Evolutionary conservation across 1,140 invertebrate genomes (phyloP).

Genomic region (Drosophila miranda): DNA sequence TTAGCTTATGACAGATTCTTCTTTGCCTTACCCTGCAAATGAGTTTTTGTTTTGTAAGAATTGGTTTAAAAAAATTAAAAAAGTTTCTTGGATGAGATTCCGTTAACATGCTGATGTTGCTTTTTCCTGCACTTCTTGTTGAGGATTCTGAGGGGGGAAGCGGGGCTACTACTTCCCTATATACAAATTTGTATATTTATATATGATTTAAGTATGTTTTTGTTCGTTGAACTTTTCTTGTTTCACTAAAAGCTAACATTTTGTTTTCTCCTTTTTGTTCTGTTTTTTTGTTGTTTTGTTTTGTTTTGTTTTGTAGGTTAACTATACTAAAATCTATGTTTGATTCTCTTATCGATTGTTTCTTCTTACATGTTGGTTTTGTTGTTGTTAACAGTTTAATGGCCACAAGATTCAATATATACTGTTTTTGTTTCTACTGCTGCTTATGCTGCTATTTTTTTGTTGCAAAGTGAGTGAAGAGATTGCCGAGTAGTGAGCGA

Average conservation of each 20-base stretch:
- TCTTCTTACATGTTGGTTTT: constrained; percentile 45
- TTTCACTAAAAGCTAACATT: constrained; percentile 38
- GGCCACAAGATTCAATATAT: constrained; percentile 72
- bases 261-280: constrained; percentile 5
- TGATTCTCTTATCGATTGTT: constrained; percentile 60
- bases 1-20: constrained; percentile 62
- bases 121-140: constrained; percentile 27
- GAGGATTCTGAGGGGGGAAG: neutral
- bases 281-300: constrained; percentile 3
- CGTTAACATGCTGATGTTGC: constrained; percentile 41
- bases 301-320: constrained; percentile 24
- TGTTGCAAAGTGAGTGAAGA: constrained; percentile 35
- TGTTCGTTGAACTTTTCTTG: constrained; percentile 52
- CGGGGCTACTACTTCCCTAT: constrained; percentile 29
- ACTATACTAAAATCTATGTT: constrained; percentile 65
- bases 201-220: constrained; percentile 56
- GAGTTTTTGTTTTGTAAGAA: constrained; percentile 32
- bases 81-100: constrained; percentile 69
- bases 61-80: constrained; percentile 39
- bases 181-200: constrained; percentile 51
- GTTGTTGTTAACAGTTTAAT: constrained; percentile 61
- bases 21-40: constrained; percentile 15
- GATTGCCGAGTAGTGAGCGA: constrained; percentile 39
- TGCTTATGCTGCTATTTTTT: constrained; percentile 29
- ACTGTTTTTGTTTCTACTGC: constrained; percentile 38